Conservation (phyloP, 2,113 vertebrate genomes). For the Corythoichthys haematopterus region DNA sequence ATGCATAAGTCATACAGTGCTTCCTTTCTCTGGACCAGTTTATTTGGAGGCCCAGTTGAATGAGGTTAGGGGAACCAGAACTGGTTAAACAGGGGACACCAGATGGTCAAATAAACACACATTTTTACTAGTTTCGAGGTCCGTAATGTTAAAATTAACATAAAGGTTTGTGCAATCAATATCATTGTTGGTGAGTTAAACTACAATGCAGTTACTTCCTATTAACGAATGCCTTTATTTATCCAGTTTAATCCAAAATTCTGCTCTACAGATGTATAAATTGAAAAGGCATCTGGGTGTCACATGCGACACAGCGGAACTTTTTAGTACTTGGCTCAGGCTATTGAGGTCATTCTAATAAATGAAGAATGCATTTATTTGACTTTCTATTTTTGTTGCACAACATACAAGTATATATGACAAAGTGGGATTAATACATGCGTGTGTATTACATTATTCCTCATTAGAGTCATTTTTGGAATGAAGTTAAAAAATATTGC, state of each 20-base stretch:
- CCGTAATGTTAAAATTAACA: constrained; percentile 15
- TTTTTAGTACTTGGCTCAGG: constrained; percentile 11
- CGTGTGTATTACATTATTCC: too few relatives aligned
- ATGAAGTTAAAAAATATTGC: too few relatives aligned
- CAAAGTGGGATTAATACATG: not conserved
- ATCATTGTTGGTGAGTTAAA: constrained; percentile 23
- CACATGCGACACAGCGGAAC: constrained; percentile 45
- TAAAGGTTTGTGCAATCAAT: constrained; percentile 9
- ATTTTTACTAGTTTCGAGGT: constrained; percentile 22
- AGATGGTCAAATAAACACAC: constrained; percentile 36
- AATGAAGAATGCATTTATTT: not conserved
- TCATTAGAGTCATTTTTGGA: too few relatives aligned
- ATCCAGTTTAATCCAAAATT: constrained; percentile 34
- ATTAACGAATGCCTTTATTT: not conserved
- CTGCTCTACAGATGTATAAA: constrained; percentile 39
- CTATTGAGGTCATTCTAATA: constrained; percentile 1
- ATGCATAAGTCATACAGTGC: constrained; percentile 23
- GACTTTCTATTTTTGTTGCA: not conserved
- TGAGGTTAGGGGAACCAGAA: constrained; percentile 19
- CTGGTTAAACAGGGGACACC: constrained; percentile 15
- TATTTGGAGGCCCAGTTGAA: constrained; percentile 45
- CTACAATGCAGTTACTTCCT: constrained; percentile 10
- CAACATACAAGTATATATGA: not conserved
- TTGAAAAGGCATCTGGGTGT: constrained; percentile 48
- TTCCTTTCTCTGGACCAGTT: constrained; percentile 17